Evolutionary conservation across 2,797 vertebrate species (phyloP).

Genomic region (Ispidina lecontei): DNA sequence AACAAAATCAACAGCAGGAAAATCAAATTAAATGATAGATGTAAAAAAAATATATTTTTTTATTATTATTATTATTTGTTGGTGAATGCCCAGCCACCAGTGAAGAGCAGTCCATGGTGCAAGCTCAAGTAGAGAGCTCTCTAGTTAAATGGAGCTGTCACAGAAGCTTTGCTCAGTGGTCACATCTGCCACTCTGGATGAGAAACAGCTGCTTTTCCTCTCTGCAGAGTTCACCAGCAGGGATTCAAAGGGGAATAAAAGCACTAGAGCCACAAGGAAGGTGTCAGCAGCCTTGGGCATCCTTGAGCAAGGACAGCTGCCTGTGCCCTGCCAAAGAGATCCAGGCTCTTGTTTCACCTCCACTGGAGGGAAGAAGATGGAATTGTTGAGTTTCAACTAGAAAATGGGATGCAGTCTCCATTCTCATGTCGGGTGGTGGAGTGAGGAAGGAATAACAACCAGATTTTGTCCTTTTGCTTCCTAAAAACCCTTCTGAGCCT

Average conservation of each 20-base stretch:
- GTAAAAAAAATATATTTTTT: neutral
- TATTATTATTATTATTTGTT: neutral
- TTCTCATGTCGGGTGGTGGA: neutral
- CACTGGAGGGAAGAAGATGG: neutral
- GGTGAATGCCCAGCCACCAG: constrained; percentile 31
- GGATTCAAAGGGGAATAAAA: neutral
- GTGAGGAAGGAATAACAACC: constrained; percentile 23
- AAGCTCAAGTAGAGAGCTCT: neutral
- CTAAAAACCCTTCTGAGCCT: constrained; percentile 51
- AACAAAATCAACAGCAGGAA: neutral
- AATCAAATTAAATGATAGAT: neutral
- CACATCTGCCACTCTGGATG: neutral
- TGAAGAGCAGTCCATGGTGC: neutral
- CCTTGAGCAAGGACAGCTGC: neutral
- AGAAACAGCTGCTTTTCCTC: neutral
- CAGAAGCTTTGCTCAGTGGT: neutral
- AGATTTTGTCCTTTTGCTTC: constrained; percentile 56
- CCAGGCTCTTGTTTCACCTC: neutral
- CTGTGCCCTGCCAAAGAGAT: neutral
- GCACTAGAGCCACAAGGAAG: neutral
- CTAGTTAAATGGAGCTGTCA: neutral
- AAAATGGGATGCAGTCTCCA: neutral
- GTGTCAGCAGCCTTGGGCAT: neutral
- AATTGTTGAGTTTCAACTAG: neutral
- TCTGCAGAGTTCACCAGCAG: neutral